Conservation (phyloP, 2,113 vertebrate genomes). For the Antennarius striatus region DNA sequence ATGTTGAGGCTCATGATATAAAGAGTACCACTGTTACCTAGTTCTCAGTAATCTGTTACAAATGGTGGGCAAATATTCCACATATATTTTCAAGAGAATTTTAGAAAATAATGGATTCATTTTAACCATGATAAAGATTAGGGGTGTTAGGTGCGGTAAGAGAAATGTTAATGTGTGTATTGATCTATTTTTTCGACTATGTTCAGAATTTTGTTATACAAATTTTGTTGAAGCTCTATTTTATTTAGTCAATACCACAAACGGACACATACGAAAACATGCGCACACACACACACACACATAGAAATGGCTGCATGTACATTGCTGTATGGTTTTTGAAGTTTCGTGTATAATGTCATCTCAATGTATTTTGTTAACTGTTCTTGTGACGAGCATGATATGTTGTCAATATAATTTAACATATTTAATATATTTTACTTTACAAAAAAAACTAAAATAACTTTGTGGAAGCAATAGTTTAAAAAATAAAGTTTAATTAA, state of each 20-base stretch:
- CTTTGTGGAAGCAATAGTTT: conserved; percentile 41
- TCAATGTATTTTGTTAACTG: conserved; percentile 30
- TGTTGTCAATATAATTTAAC: conserved; percentile 70
- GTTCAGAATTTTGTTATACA: too few relatives aligned
- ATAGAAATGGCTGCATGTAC: conserved; percentile 6
- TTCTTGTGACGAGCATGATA: conserved; percentile 3
- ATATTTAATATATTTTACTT: conserved; percentile 85
- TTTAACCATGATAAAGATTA: background rate
- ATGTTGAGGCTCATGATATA: conserved; percentile 4
- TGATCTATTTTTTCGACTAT: background rate
- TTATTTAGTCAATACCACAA: background rate
- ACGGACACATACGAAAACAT: background rate
- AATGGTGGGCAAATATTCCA: conserved; percentile 8
- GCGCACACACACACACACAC: background rate
- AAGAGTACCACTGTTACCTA: conserved; percentile 33
- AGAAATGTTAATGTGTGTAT: background rate
- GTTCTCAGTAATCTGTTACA: conserved; percentile 42
- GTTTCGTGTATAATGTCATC: conserved; percentile 6
- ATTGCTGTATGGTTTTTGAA: conserved; percentile 5
- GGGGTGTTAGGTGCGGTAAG: conserved; percentile 5
- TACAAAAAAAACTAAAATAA: conserved; percentile 48
- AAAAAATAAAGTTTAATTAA: conserved; percentile 33
- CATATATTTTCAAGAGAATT: conserved; percentile 3
- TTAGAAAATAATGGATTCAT: background rate
- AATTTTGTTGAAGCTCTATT: background rate